Conservation (phyloP, 2,113 vertebrate species). For the Calidris pugnax region DNA sequence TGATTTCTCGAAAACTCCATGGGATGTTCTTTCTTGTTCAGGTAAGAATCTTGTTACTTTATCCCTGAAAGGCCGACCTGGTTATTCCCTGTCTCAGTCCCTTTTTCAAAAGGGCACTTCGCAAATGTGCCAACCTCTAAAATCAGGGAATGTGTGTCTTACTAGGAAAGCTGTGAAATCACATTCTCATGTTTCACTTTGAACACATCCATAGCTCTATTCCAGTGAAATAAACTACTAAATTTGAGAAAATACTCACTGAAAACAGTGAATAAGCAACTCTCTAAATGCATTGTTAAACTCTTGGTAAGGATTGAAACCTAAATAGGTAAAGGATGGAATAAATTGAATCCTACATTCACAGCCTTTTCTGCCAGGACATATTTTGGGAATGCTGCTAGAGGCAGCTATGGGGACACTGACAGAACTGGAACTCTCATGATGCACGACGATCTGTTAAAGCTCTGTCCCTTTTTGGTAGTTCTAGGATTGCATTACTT, state of each 20-base stretch:
- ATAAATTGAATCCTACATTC: background rate
- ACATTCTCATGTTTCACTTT: background rate
- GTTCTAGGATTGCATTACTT: background rate
- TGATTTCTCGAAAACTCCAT: fast-evolving
- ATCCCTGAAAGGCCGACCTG: background rate
- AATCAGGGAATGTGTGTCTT: background rate
- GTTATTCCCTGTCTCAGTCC: background rate
- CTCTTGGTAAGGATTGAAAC: background rate
- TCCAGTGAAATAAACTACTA: background rate
- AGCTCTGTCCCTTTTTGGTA: background rate
- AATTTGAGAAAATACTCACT: background rate
- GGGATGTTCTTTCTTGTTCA: conserved; percentile 1
- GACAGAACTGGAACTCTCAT: background rate
- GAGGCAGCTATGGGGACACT: background rate
- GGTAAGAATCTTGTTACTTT: conserved; percentile 4
- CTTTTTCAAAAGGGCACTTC: background rate
- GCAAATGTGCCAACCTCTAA: background rate
- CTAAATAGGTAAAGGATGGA: background rate
- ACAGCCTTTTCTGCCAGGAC: background rate
- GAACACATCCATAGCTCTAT: background rate
- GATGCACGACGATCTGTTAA: background rate
- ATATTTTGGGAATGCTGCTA: background rate
- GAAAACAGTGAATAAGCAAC: background rate
- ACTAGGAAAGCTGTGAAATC: background rate
- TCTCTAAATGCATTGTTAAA: background rate